A percentile compares a stretch with the other conserved stretches of the same genome.
phyloP scores from a whole-genome alignment of 92 coral and sea anemone genomes.

The Porites cylindrica region DNA sequence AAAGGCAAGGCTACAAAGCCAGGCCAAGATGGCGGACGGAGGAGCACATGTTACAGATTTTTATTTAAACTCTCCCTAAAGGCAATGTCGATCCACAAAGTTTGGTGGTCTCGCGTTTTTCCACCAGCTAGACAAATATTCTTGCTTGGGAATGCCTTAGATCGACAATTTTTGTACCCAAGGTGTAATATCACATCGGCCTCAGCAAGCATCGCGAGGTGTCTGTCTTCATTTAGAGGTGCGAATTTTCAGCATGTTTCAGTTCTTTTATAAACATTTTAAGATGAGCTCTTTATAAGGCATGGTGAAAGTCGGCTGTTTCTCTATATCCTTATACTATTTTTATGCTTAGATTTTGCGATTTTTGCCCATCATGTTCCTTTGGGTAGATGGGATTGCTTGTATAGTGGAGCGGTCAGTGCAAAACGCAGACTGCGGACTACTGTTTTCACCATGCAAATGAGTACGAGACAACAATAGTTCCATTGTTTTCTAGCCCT shows the following conservation, averaged over 20 bases:
- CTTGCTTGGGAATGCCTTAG: not conserved
- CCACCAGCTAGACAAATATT: not conserved
- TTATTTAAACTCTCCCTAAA: not conserved
- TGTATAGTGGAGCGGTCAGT: too few species aligned
- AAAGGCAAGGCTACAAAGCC: conserved; percentile 59
- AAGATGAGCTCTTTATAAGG: too few species aligned
- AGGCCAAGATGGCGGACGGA: conserved; percentile 71
- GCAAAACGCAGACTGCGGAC: too few species aligned
- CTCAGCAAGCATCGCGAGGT: not conserved
- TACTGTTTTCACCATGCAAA: too few species aligned
- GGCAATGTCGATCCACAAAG: not conserved
- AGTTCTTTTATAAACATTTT: not conserved
- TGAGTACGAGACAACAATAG: too few species aligned
- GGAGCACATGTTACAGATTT: not conserved
- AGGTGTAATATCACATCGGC: not conserved
- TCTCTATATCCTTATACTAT: too few species aligned
- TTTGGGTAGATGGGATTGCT: too few species aligned
- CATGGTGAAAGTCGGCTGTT: too few species aligned
- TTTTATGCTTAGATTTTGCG: too few species aligned
- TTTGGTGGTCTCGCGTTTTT: conserved; percentile 19
- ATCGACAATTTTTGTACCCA: not conserved
- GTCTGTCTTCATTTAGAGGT: conserved; percentile 82
- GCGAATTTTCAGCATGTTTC: not conserved
- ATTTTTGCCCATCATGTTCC: too few species aligned
- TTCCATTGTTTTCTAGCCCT: too few species aligned